Evolutionary conservation across 2,888 invertebrate genomes (phyloP).

Genomic region (Lasioglossum figueresi): DNA sequence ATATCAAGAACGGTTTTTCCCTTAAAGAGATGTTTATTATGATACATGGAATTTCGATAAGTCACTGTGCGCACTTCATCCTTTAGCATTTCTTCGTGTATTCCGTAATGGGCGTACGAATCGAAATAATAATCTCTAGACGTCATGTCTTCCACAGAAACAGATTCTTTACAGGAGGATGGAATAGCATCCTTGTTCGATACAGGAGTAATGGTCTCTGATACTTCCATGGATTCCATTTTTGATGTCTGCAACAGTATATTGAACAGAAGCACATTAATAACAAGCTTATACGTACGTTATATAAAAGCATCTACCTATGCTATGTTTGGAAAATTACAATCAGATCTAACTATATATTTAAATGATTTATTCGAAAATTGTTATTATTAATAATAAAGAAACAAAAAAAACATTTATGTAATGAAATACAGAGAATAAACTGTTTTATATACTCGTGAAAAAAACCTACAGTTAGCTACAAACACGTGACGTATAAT

Average conservation of each 20-base stretch:
- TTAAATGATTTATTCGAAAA: background rate
- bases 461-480: conserved; percentile 46
- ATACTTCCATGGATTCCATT: conserved; percentile 86
- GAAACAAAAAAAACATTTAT: background rate
- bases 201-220: conserved; percentile 77
- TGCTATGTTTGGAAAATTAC: background rate
- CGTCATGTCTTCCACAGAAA: conserved; percentile 97
- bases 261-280: conserved; percentile 2
- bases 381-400: background rate
- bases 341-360: background rate
- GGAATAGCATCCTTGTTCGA: conserved; percentile 67
- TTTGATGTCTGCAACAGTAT: conserved; percentile 77
- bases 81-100: conserved; percentile 99
- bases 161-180: conserved; percentile 81
- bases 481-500: conserved; percentile 54
- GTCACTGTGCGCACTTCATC: conserved; percentile 99
- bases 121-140: conserved; percentile 99
- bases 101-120: conserved; percentile 99
- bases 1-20: conserved; percentile 97
- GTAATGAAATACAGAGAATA: conserved; percentile 7
- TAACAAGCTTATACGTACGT: background rate
- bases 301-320: background rate
- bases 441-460: conserved; percentile 29
- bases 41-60: conserved; percentile 99
- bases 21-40: conserved; percentile 99